Percentiles rank a stretch among this genome's conserved stretches.
phyloP scores from a whole-genome alignment of 1,140 invertebrate genomes.

The Harpegnathos saltator region DNA sequence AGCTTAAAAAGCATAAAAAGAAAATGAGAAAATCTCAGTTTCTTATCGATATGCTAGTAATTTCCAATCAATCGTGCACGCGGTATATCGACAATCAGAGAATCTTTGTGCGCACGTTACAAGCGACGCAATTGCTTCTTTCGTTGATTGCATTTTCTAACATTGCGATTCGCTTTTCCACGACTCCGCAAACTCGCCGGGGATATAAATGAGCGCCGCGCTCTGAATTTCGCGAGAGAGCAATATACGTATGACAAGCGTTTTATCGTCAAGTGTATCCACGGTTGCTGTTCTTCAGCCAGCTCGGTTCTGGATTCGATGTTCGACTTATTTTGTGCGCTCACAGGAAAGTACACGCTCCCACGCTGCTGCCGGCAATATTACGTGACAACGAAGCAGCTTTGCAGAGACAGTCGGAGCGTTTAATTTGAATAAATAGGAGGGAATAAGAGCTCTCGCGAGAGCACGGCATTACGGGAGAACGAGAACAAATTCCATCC shows the following conservation, averaged over 20 bases:
- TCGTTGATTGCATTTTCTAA: neutral
- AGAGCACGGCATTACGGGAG: too few relatives aligned
- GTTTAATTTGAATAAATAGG: conserved; percentile 64
- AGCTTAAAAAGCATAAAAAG: too few relatives aligned
- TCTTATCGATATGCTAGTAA: too few relatives aligned
- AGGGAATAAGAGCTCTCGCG: conserved; percentile 6
- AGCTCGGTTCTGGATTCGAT: neutral
- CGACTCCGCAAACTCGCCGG: neutral
- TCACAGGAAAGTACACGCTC: conserved; percentile 33
- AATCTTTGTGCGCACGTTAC: neutral
- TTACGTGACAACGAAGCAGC: conserved; percentile 31
- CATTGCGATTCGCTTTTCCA: neutral
- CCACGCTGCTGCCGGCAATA: neutral
- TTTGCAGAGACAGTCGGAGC: neutral
- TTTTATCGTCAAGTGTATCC: conserved; percentile 44
- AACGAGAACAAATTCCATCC: too few relatives aligned
- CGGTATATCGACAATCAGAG: too few relatives aligned
- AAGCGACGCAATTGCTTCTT: conserved; percentile 2
- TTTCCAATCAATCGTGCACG: too few relatives aligned
- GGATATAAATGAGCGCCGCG: conserved; percentile 39
- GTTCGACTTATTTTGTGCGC: conserved; percentile 34
- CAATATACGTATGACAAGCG: neutral
- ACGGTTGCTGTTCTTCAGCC: conserved; percentile 1
- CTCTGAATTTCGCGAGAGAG: conserved; percentile 5
- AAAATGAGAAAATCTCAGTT: too few relatives aligned